Base-by-base conservation (phyloP, 2,888 invertebrate genomes). In the Drosophila niveifrons region DNA sequence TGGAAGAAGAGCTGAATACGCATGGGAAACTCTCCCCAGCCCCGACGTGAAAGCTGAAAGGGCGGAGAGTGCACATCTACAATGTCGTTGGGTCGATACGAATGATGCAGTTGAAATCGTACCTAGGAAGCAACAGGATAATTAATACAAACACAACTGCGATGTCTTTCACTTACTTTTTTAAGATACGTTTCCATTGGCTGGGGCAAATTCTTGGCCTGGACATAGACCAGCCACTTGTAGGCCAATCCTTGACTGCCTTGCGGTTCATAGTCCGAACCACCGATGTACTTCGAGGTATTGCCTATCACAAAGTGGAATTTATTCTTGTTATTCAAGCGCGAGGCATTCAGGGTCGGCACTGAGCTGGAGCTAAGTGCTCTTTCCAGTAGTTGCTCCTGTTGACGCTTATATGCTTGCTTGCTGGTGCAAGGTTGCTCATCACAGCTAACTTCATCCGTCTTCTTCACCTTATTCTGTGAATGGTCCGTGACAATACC, bases 21-120 rank as follows among this genome's bases (percentile, higher is more conserved):
- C 4, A 97, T 94, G 0, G 97, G 96, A 93, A 98, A 98, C 93
- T 98, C 98, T 10, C 98, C 98, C 98, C 98, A 98, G 15, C 98
- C 98, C 66, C 97, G 94, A 39, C 97, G 94, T 0, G 96, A 95
- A 63, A 98, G 91, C 92, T 97, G 96, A 93, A 96, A 98, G 0
- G 98, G 98, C 0, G 96, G 94, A 36, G 94, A 93, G 64, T 96
- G 96, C 8, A 98, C 93, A 91, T 96, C 96, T 7, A 98, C 95
- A 23, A 96, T 94, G 91, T 98, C 97, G 91, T 97, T 96, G 2
- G 98, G 98, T 66, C 96, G 95, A 93, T 97, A 98, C 23, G 97
- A 97, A 18, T 96, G 95, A 93, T 98, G 97, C 59, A 98, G 93
- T 75, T 95, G 95, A 88, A 97, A 97, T 69, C 95, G 94, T 13